Conservation (phyloP, 37 sponge, comb jelly and placozoan species). For the Spongilla lacustris region DNA sequence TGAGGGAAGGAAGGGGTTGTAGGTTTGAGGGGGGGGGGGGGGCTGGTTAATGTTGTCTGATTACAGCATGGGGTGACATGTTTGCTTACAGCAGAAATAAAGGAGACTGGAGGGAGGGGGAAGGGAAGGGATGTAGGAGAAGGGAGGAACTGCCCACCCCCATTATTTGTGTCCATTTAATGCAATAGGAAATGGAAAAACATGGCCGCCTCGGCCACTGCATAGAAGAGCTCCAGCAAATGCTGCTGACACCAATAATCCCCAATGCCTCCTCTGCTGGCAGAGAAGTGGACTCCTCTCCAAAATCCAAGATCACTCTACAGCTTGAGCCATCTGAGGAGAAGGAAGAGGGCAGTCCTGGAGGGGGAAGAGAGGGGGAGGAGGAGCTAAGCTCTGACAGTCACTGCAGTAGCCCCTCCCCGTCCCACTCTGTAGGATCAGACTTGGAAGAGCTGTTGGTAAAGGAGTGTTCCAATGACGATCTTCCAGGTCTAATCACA, state of each 20-base stretch:
- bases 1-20: too few relatives aligned
- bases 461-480: conserved; percentile 45
- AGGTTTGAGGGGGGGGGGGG: too few relatives aligned
- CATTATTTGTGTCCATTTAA: too few relatives aligned
- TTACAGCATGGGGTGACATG: too few relatives aligned
- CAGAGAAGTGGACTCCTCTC: not conserved
- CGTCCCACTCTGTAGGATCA: conserved; percentile 32
- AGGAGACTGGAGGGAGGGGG: too few relatives aligned
- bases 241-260: conserved; percentile 79
- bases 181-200: conserved; percentile 67
- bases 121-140: too few relatives aligned
- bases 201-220: conserved; percentile 52
- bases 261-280: conserved; percentile 29
- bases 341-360: not conserved
- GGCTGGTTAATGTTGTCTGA: too few relatives aligned
- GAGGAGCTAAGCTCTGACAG: conserved; percentile 12
- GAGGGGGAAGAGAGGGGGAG: conserved; percentile 27
- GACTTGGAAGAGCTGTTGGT: conserved; percentile 61
- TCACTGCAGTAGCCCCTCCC: conserved; percentile 23
- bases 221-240: conserved; percentile 55
- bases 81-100: too few relatives aligned
- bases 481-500: conserved; percentile 70
- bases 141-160: too few relatives aligned
- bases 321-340: not conserved
- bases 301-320: not conserved